A percentile compares a stretch with the other conserved stretches of the same genome.
Conservation (phyloP, 2,888 invertebrate genomes). For the Dynastes tityus region DNA sequence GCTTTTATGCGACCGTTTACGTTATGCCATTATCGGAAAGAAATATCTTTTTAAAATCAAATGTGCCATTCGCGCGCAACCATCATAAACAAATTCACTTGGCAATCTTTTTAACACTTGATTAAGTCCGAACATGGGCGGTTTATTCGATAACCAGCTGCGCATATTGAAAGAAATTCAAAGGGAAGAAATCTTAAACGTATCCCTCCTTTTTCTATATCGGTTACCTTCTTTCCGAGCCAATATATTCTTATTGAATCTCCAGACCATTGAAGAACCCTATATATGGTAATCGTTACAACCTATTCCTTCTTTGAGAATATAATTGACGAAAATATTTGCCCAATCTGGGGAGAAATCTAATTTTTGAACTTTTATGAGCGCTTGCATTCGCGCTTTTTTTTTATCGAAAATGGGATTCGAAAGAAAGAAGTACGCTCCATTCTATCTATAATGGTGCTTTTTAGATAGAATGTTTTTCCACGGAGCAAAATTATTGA, state of each 20-base stretch:
- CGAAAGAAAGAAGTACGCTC: not conserved
- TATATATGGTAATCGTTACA: slow-evolving; percentile 33
- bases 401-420: slow-evolving; percentile 13
- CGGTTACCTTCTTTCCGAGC: slow-evolving; percentile 21
- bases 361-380: slow-evolving; percentile 39
- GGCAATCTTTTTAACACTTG: slow-evolving; percentile 55
- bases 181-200: slow-evolving; percentile 38
- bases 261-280: not conserved
- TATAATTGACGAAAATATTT: slow-evolving; percentile 44
- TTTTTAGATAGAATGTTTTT: no score
- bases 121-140: slow-evolving; percentile 53
- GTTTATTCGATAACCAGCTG: slow-evolving; percentile 52
- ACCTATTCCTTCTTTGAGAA: slow-evolving; percentile 27
- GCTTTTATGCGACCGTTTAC: not conserved
- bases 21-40: not conserved
- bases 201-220: slow-evolving; percentile 16
- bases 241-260: slow-evolving; percentile 22
- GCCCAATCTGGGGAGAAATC: slow-evolving; percentile 18
- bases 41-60: slow-evolving; percentile 46
- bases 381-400: slow-evolving; percentile 21
- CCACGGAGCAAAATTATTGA: no score
- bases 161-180: slow-evolving; percentile 28
- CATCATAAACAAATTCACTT: slow-evolving; percentile 55
- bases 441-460: no score
- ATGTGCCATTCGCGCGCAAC: slow-evolving; percentile 48